These are phyloP conservation scores for Calliphora vomitoria DNA, from an alignment of 2,888 invertebrate genomes.

Conservation along the genomic window DNA sequence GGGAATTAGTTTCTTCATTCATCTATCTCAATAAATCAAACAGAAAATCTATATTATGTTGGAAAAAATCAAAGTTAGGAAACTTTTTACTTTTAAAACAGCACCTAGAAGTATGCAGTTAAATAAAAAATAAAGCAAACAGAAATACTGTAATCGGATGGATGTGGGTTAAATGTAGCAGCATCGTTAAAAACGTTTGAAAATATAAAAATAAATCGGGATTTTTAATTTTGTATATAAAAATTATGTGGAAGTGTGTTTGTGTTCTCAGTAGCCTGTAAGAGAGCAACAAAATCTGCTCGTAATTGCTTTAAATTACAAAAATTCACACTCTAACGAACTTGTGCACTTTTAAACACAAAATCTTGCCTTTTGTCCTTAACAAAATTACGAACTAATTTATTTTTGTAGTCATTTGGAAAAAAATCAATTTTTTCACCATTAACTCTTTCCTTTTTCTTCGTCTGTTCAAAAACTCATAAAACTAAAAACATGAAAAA, in stretches of 20 bases:
- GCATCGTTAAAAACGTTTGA: too few relatives aligned
- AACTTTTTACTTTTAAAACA: background rate
- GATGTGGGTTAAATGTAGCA: too few relatives aligned
- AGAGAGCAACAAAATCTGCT: background rate
- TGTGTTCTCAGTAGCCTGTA: too few relatives aligned
- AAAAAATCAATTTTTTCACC: background rate
- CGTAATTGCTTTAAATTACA: background rate
- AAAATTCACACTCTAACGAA: background rate
- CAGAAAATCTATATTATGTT: background rate
- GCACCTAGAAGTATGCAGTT: conserved; percentile 33
- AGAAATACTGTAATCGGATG: too few relatives aligned
- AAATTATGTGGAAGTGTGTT: too few relatives aligned
- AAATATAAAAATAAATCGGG: too few relatives aligned
- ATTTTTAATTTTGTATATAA: too few relatives aligned
- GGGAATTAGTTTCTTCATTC: conserved; percentile 2
- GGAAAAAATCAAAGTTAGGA: background rate
- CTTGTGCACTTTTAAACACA: background rate
- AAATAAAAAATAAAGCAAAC: too few relatives aligned
- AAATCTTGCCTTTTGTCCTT: background rate
- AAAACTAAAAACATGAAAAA: background rate
- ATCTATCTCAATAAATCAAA: conserved; percentile 1
- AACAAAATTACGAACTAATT: background rate
- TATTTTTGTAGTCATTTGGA: background rate
- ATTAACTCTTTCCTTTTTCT: background rate
- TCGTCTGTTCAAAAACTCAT: background rate